Evolutionary conservation across 2,888 invertebrate genomes (phyloP).

Genomic region (Cheilosia variabilis): DNA sequence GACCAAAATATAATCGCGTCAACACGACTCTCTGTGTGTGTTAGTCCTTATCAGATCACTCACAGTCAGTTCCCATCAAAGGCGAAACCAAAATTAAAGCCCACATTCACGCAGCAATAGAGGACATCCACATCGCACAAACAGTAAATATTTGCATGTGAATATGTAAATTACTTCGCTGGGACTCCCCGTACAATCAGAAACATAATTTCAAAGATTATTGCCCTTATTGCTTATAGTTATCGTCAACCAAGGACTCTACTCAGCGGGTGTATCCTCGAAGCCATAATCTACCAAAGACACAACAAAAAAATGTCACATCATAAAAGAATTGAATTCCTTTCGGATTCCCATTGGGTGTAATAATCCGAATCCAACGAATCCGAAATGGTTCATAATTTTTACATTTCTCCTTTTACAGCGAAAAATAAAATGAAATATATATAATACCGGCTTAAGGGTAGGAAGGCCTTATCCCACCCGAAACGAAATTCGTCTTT

Average conservation of each 20-base stretch:
- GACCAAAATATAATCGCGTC: constrained; percentile 59
- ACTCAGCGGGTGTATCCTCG: constrained; percentile 21
- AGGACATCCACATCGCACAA: constrained; percentile 41
- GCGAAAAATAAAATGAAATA: neutral
- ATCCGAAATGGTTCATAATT: constrained; percentile 69
- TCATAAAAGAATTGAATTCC: constrained; percentile 55
- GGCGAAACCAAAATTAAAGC: constrained; percentile 58
- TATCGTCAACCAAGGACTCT: constrained; percentile 45
- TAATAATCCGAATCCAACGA: constrained; percentile 38
- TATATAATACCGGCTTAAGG: constrained; percentile 53
- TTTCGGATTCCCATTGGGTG: constrained; percentile 67
- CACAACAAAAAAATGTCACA: constrained; percentile 51
- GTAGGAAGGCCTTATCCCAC: constrained; percentile 36
- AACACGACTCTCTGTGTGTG: constrained; percentile 14
- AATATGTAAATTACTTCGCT: constrained; percentile 55
- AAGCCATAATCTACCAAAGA: constrained; percentile 32
- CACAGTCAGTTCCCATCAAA: constrained; percentile 44
- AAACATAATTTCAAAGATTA: constrained; percentile 73
- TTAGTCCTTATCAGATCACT: constrained; percentile 52
- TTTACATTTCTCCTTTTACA: constrained; percentile 52
- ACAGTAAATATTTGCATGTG: constrained; percentile 41
- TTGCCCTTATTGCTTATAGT: constrained; percentile 72
- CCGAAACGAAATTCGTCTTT: constrained; percentile 34
- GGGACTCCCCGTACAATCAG: constrained; percentile 63
- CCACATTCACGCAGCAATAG: constrained; percentile 34